phyloP scores from a whole-genome alignment of 2,113 vertebrate species.

The Nannobrachium achirus region DNA sequence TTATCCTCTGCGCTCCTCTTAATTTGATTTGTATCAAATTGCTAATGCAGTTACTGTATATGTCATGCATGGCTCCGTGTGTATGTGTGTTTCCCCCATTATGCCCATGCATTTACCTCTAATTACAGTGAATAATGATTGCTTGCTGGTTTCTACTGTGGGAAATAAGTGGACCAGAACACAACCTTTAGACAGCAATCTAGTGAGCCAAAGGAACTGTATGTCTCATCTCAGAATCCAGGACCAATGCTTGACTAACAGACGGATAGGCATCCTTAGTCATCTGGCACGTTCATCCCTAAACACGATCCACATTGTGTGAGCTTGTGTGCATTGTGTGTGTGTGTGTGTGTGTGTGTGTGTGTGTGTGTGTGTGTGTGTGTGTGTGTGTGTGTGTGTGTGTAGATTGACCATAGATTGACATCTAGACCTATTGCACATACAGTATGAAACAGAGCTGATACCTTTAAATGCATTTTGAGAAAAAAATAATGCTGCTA shows the following conservation, averaged over 20 bases:
- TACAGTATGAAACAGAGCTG: too few relatives aligned
- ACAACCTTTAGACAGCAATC: conserved; percentile 31
- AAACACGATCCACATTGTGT: background rate
- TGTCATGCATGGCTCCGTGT: conserved; percentile 54
- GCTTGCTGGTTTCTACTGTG: conserved; percentile 40
- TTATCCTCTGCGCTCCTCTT: conserved; percentile 47
- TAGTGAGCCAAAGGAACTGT: conserved; percentile 22
- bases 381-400: conserved; percentile 3
- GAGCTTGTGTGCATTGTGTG: too few relatives aligned
- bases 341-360: conserved; percentile 2
- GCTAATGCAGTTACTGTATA: conserved; percentile 62
- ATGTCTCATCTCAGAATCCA: conserved; percentile 11
- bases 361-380: background rate
- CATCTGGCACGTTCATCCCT: background rate
- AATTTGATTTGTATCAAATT: conserved; percentile 73
- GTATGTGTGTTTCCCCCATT: conserved; percentile 64
- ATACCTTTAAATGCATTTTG: too few relatives aligned
- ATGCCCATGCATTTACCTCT: conserved; percentile 58
- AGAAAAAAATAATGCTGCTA: too few relatives aligned
- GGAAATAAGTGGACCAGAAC: conserved; percentile 43
- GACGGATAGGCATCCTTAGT: background rate
- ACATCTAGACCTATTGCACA: too few relatives aligned
- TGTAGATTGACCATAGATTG: background rate
- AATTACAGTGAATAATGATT: conserved; percentile 63
- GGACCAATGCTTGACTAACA: conserved; percentile 1